A percentile compares a stretch with the other conserved stretches of the same genome.
These are phyloP conservation scores for Zaprionus inermis DNA, from an alignment of 1,140 invertebrate species.

Conservation along the genomic window DNA sequence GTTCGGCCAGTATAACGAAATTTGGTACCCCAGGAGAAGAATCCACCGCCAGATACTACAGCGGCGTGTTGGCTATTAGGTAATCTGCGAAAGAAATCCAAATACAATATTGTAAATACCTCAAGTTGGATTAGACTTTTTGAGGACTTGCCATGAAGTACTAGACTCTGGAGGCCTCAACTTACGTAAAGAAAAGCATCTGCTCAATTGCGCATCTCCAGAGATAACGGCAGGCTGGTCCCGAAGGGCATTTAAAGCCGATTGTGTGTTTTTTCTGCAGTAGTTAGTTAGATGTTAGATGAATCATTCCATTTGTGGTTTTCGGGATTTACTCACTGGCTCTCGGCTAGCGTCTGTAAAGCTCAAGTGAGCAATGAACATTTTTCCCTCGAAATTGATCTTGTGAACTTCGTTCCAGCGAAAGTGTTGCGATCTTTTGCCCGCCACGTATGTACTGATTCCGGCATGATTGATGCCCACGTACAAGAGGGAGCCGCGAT, in stretches of 20 bases:
- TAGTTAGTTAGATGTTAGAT: not conserved
- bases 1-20: slow-evolving; percentile 96
- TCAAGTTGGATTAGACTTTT: not conserved
- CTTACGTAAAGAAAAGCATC: slow-evolving; percentile 98
- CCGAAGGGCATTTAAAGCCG: slow-evolving; percentile 96
- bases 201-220: slow-evolving; percentile 98
- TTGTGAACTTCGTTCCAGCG: slow-evolving; percentile 98
- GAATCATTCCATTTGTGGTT: not conserved
- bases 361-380: slow-evolving; percentile 97
- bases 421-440: slow-evolving; percentile 96
- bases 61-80: slow-evolving; percentile 93
- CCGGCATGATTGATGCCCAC: slow-evolving; percentile 97
- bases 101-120: not conserved
- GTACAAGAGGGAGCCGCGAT: slow-evolving; percentile 90
- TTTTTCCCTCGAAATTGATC: slow-evolving; percentile 98
- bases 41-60: slow-evolving; percentile 95
- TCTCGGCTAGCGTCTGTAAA: slow-evolving; percentile 86
- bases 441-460: slow-evolving; percentile 97
- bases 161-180: slow-evolving; percentile 53
- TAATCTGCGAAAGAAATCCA: slow-evolving; percentile 86
- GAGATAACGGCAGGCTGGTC: slow-evolving; percentile 95
- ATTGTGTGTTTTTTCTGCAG: slow-evolving; percentile 97
- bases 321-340: slow-evolving; percentile 74
- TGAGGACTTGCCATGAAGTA: not conserved
- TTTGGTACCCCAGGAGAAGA: slow-evolving; percentile 97